Conservation (phyloP, 1,140 invertebrate genomes). For the Harpegnathos saltator region DNA sequence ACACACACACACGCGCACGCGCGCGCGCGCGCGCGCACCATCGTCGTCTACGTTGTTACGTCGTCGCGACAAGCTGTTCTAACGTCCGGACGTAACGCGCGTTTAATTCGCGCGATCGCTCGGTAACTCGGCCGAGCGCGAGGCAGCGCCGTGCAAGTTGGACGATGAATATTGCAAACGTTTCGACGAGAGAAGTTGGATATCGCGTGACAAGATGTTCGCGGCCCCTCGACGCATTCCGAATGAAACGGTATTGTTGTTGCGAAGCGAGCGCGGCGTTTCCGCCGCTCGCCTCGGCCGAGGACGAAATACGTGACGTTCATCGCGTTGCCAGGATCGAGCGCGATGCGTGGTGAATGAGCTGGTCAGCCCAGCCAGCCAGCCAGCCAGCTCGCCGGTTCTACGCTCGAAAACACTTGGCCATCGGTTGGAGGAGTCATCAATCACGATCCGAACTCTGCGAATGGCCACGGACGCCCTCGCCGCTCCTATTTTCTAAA, state of each 20-base stretch:
- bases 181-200: neutral
- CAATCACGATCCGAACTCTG: constrained; percentile 77
- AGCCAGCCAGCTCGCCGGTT: constrained; percentile 65
- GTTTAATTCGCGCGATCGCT: too few relatives aligned
- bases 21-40: too few relatives aligned
- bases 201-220: constrained; percentile 21
- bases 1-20: too few relatives aligned
- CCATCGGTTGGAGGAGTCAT: constrained; percentile 77
- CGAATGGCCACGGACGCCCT: constrained; percentile 70
- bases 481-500: constrained; percentile 71
- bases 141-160: neutral
- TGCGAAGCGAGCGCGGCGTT: constrained; percentile 29
- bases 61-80: too few relatives aligned
- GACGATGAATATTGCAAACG: neutral
- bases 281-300: neutral
- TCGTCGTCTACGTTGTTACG: too few relatives aligned
- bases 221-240: constrained; percentile 16
- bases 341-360: constrained; percentile 27
- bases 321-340: constrained; percentile 37
- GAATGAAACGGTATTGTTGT: constrained; percentile 40
- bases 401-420: constrained; percentile 79
- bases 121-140: neutral
- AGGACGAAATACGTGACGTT: constrained; percentile 47
- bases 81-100: too few relatives aligned
- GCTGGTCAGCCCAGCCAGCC: constrained; percentile 31